Evolutionary conservation across 2,113 vertebrate genomes (phyloP).

Genomic region (Cairina moschata): DNA sequence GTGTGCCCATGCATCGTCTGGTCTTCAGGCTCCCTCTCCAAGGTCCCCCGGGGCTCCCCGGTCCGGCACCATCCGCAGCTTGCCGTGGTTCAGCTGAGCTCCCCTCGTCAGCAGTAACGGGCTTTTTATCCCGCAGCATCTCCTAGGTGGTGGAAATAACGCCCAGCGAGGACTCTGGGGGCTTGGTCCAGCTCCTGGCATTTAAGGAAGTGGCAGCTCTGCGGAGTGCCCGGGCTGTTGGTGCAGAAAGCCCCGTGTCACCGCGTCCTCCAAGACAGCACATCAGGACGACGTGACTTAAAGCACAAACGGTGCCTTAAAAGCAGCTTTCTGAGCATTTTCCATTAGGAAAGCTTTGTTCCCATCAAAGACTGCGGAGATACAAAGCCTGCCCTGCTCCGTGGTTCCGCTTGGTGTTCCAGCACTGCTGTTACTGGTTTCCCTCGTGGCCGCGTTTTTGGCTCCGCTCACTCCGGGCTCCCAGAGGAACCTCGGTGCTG

Average conservation of each 20-base stretch:
- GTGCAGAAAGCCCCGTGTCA: background rate
- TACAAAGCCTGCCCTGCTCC: background rate
- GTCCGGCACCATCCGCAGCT: background rate
- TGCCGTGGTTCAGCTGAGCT: background rate
- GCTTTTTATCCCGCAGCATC: background rate
- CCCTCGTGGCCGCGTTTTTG: background rate
- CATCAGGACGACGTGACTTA: background rate
- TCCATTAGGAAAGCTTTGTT: background rate
- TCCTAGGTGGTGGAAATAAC: background rate
- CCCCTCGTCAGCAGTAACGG: rapidly evolving
- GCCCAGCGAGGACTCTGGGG: background rate
- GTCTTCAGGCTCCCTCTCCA: background rate
- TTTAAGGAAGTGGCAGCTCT: background rate
- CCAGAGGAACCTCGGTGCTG: background rate
- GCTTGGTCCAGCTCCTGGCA: background rate
- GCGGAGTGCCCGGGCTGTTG: background rate
- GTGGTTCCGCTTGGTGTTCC: background rate
- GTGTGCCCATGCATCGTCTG: background rate
- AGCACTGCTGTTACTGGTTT: background rate
- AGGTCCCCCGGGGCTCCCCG: background rate
- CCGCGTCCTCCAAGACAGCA: background rate
- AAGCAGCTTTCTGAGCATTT: background rate
- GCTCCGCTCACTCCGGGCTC: background rate
- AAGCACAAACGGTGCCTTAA: background rate
- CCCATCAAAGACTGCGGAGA: background rate